Percentiles rank a stretch among this genome's conserved stretches.
phyloP scores from a whole-genome alignment of 2,888 invertebrate genomes.

The Torymus tubicola region DNA sequence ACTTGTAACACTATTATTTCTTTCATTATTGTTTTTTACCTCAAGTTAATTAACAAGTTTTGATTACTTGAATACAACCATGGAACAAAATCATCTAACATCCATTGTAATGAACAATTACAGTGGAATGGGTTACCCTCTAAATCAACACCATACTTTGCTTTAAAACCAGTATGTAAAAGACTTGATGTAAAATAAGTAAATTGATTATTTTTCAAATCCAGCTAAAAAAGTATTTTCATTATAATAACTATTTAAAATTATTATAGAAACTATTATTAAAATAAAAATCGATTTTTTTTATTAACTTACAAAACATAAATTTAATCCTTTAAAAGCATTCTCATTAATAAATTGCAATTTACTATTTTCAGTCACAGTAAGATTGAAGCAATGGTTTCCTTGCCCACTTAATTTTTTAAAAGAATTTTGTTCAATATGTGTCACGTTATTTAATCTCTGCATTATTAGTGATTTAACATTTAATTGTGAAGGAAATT shows the following conservation, averaged over 20 bases:
- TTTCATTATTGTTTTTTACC: slow-evolving; percentile 71
- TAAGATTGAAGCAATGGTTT: slow-evolving; percentile 77
- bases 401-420: slow-evolving; percentile 73
- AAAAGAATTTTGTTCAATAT: slow-evolving; percentile 76
- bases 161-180: slow-evolving; percentile 66
- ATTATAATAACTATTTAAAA: slow-evolving; percentile 27
- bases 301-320: slow-evolving; percentile 78
- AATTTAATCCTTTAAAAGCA: slow-evolving; percentile 74
- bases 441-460: slow-evolving; percentile 61
- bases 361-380: slow-evolving; percentile 76
- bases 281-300: no score
- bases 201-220: slow-evolving; percentile 79
- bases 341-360: slow-evolving; percentile 74
- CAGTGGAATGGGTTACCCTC: slow-evolving; percentile 83
- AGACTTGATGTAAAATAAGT: slow-evolving; percentile 74
- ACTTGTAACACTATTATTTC: not conserved
- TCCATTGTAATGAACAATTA: slow-evolving; percentile 80
- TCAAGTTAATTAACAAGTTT: slow-evolving; percentile 77
- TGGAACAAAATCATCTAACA: slow-evolving; percentile 79
- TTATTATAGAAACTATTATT: not conserved
- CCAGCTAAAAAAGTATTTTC: slow-evolving; percentile 74
- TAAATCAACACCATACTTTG: slow-evolving; percentile 77
- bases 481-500: slow-evolving; percentile 77
- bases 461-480: slow-evolving; percentile 76
- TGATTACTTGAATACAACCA: slow-evolving; percentile 77